Percentiles rank a stretch among this genome's conserved stretches.
Conservation (phyloP, 1,140 invertebrate genomes). For the Brachionus paranguensis region DNA sequence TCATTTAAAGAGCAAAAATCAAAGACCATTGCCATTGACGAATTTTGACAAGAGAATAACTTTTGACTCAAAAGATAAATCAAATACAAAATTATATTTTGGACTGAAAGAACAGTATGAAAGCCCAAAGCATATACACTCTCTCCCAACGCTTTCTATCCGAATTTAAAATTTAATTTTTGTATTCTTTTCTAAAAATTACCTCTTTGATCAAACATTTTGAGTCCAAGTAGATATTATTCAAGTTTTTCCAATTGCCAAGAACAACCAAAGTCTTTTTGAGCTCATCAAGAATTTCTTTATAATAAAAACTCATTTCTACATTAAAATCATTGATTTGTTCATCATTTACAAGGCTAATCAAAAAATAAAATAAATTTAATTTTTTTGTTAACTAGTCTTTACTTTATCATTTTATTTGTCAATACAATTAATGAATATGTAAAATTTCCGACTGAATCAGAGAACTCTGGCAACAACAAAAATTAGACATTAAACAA, state of each 20-base stretch:
- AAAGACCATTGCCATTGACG: background rate
- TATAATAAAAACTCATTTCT: background rate
- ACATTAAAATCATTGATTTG: background rate
- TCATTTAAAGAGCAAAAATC: background rate
- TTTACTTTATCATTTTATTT: constrained; percentile 1
- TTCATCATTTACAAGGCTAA: background rate
- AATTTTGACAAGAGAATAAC: background rate
- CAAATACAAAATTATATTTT: constrained; percentile 13
- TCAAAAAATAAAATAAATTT: background rate
- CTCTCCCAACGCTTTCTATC: background rate
- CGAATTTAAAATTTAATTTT: background rate
- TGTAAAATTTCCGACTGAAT: background rate
- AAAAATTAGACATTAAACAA: background rate
- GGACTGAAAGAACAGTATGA: background rate
- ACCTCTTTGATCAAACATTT: constrained; percentile 3
- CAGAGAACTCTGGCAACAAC: background rate
- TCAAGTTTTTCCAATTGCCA: constrained; percentile 12
- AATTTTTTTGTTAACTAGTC: background rate
- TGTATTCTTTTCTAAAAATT: background rate
- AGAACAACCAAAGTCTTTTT: background rate
- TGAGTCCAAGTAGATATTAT: background rate
- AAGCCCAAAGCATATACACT: background rate
- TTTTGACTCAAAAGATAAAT: background rate
- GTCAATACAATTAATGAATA: constrained; percentile 8
- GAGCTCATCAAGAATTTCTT: background rate